These are phyloP conservation scores for Antigone vipio DNA, from an alignment of 2,113 vertebrate genomes.

Conservation along the genomic window DNA sequence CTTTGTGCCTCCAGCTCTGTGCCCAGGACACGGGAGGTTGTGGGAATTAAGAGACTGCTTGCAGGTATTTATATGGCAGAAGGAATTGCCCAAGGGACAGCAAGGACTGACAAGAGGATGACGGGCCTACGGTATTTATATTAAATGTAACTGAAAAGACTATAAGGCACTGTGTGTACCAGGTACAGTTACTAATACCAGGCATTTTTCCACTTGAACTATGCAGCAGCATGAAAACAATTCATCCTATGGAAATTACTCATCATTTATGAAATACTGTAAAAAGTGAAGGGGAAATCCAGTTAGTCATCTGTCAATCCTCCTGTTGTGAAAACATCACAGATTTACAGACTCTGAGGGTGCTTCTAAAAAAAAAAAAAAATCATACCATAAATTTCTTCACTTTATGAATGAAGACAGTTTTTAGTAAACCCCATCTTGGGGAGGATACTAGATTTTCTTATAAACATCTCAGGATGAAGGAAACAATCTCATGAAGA, in stretches of 20 bases:
- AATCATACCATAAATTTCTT: neutral
- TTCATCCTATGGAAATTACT: neutral
- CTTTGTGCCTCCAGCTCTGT: neutral
- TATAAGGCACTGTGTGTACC: fast-evolving
- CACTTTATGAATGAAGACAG: neutral
- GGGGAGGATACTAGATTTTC: neutral
- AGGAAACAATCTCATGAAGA: neutral
- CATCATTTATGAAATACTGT: neutral
- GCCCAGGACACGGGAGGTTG: fast-evolving
- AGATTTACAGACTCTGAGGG: neutral
- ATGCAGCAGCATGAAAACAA: neutral
- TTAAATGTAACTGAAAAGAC: neutral
- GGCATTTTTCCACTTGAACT: neutral
- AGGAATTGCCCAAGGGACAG: neutral
- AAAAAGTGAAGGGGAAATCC: slow-evolving; percentile 6
- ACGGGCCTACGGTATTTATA: neutral
- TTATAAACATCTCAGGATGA: neutral
- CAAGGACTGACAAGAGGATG: neutral
- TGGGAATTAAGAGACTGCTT: neutral
- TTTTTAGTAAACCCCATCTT: neutral
- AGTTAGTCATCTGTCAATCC: slow-evolving; percentile 22
- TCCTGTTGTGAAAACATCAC: neutral
- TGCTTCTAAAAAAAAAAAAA: neutral
- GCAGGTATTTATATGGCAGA: neutral
- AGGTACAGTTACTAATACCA: fast-evolving